Evolutionary conservation across 1,140 invertebrate genomes (phyloP).

Genomic region (Himalopsyche phryganea): DNA sequence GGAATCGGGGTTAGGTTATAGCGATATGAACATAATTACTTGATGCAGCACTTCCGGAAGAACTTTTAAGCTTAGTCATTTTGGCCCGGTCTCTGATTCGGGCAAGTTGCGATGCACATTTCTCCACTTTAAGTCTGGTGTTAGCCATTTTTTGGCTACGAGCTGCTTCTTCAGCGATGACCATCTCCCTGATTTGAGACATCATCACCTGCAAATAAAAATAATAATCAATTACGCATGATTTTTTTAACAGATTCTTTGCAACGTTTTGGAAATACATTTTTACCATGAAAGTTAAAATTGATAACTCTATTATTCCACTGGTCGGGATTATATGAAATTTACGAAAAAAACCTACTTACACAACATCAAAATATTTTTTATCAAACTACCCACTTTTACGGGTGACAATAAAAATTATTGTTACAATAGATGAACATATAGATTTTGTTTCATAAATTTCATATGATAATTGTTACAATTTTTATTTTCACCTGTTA

Average conservation of each 20-base stretch:
- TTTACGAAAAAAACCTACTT: background rate
- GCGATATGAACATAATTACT: too few species aligned
- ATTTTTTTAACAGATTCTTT: background rate
- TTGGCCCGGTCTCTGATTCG: conserved; percentile 28
- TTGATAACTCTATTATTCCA: too few species aligned
- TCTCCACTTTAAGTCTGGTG: conserved; percentile 29
- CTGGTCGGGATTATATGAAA: background rate
- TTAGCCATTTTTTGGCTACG: conserved; percentile 27
- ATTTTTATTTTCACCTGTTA: too few species aligned
- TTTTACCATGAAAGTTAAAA: background rate
- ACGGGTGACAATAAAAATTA: too few species aligned
- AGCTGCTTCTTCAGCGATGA: conserved; percentile 28
- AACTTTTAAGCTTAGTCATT: conserved; percentile 14
- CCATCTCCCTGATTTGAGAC: conserved; percentile 30
- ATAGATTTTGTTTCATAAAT: background rate
- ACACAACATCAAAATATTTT: background rate
- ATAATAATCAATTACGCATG: too few species aligned
- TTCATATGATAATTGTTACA: background rate
- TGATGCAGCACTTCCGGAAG: conserved; percentile 9
- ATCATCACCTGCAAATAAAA: conserved; percentile 29
- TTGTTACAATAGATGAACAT: too few species aligned
- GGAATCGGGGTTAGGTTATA: too few species aligned
- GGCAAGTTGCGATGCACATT: conserved; percentile 28
- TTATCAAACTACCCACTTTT: too few species aligned
- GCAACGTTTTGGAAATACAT: background rate